phyloP scores from a whole-genome alignment of 2,888 invertebrate species.

The Spodoptera picta region DNA sequence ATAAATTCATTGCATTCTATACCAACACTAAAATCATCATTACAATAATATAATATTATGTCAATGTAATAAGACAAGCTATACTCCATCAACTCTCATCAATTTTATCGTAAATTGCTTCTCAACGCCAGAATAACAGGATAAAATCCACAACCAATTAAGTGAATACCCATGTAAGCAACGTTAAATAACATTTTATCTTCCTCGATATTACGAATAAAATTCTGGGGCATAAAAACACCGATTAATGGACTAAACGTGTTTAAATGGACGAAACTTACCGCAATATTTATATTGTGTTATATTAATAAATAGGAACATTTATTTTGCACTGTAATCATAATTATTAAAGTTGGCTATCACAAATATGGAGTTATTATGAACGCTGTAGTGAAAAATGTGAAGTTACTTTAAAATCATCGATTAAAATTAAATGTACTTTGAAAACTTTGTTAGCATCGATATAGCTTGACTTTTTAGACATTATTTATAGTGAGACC shows the following conservation, averaged over 20 bases:
- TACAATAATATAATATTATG: no score
- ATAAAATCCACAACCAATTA: conserved; percentile 35
- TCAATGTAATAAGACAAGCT: no score
- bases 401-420: neutral
- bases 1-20: no score
- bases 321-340: conserved; percentile 6
- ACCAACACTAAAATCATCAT: no score
- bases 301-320: conserved; percentile 13
- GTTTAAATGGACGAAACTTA: conserved; percentile 42
- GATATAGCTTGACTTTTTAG: no score
- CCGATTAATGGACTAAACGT: conserved; percentile 53
- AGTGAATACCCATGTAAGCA: conserved; percentile 51
- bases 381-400: no score
- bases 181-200: conserved; percentile 47
- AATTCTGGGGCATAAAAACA: conserved; percentile 40
- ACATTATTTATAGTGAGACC: no score
- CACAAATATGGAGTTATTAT: no score
- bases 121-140: conserved; percentile 20
- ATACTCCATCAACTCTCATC: no score
- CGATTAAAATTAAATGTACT: no score
- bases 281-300: conserved; percentile 27
- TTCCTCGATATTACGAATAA: conserved; percentile 33
- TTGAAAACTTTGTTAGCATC: no score
- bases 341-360: neutral
- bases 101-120: neutral